These are phyloP conservation scores for Colletes gigas DNA, from an alignment of 1,140 invertebrate species.

Conservation along the genomic window DNA sequence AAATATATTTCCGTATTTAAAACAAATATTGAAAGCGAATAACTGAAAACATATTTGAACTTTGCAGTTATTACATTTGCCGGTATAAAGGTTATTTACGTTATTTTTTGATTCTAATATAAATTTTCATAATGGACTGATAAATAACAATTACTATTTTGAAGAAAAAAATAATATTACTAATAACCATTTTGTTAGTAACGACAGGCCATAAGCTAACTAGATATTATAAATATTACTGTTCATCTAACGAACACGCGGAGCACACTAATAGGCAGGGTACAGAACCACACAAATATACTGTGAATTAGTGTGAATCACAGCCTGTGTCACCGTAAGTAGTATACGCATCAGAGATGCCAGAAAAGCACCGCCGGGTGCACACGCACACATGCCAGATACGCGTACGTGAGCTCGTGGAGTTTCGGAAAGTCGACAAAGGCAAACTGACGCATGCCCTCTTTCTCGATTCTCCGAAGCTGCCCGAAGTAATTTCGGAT, in stretches of 20 bases:
- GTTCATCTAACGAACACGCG: no score
- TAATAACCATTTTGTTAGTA: slow-evolving; percentile 14
- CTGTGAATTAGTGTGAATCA: no score
- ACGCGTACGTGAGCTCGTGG: no score
- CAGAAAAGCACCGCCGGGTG: no score
- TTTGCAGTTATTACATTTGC: not conserved
- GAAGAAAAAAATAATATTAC: not conserved
- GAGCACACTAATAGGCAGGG: not conserved
- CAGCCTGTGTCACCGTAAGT: no score
- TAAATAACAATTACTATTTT: not conserved
- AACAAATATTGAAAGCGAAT: not conserved
- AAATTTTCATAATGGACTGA: not conserved
- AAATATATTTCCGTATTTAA: not conserved
- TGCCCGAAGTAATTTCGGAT: no score
- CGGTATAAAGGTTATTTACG: not conserved
- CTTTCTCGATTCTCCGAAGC: no score
- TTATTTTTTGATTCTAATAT: not conserved
- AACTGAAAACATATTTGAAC: not conserved
- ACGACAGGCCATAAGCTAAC: not conserved
- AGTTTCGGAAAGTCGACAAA: no score
- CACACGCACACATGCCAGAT: no score
- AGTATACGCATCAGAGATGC: no score
- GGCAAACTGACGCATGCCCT: no score
- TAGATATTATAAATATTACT: not conserved
- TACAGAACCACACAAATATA: no score